Base-by-base conservation (phyloP, 1,140 invertebrate species). In the Panagrolaimus sp. region DNA sequence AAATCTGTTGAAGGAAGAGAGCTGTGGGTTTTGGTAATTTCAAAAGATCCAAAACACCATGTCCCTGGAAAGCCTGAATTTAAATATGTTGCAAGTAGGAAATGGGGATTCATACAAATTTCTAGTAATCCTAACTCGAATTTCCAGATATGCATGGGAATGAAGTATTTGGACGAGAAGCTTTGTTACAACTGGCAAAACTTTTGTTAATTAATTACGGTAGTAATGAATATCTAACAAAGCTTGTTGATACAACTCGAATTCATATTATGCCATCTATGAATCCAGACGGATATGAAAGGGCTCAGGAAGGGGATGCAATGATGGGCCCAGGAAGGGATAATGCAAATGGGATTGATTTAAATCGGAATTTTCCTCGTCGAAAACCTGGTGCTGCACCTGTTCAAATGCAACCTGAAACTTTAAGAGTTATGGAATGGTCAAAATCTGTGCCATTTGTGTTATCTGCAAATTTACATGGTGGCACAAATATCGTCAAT, bases 111-210 rank as follows among this genome's bases (percentile, higher is more conserved):
- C n/a, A n/a, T n/a, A n/a, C n/a, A n/a, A n/a, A n/a, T n/a, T n/a
- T n/a, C n/a, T n/a, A n/a, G n/a, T n/a, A n/a, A n/a, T n/a, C n/a
- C n/a, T n/a, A n/a, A n/a, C n/a, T n/a, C n/a, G n/a, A n/a, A n/a
- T n/a, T n/a, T n/a, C n/a, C n/a, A n/a, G n/a, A 96, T 82, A 96
- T 96, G 91, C 93, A 96, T 82, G 93, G 93, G 14, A 94, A 96
- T 84, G 93, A 96, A 86, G 90, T 91, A 0, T 89, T 93, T n/a
- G 91, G 93, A 5, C 86, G 89, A 73, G 92, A 96, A 84, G 82
- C 93, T 75, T 84, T 95, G 0, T 79, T 96, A 0, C 83, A 90
- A 8, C 82, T 98, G 0, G 89, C 90, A 43, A 89, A 90, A 73
- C 91, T 92, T 80, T 84, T 98, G 23, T 91, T 92, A 76, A 89